phyloP scores from a whole-genome alignment of 1,140 invertebrate genomes.

The Drosophila rufa region DNA sequence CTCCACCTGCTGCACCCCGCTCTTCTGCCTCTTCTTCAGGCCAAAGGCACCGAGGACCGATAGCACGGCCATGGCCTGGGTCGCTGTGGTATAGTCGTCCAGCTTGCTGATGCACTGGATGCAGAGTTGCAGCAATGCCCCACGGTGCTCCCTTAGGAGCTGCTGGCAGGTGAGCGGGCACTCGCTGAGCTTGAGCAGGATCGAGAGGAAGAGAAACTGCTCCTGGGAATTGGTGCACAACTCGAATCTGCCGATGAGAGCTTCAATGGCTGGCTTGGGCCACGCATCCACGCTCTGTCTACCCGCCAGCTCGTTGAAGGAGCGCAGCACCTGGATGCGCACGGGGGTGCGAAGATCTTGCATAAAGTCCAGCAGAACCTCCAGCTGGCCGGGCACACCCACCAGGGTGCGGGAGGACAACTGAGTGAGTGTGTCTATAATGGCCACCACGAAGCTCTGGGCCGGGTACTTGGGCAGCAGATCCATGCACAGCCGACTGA shows the following conservation, averaged over 20 bases:
- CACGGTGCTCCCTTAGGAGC: slow-evolving; percentile 86
- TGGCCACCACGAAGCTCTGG: slow-evolving; percentile 94
- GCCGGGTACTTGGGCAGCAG: slow-evolving; percentile 95
- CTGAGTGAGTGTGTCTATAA: slow-evolving; percentile 94
- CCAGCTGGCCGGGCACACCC: slow-evolving; percentile 95
- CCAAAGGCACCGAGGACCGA: slow-evolving; percentile 89
- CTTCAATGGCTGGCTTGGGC: slow-evolving; percentile 89
- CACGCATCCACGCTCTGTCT: slow-evolving; percentile 92
- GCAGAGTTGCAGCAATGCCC: slow-evolving; percentile 86
- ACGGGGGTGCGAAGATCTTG: slow-evolving; percentile 89
- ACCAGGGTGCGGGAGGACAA: slow-evolving; percentile 95
- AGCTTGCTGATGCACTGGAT: slow-evolving; percentile 87
- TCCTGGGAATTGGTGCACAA: slow-evolving; percentile 74
- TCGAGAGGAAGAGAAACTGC: slow-evolving; percentile 79
- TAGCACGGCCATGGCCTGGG: slow-evolving; percentile 89
- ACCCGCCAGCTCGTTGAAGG: slow-evolving; percentile 91
- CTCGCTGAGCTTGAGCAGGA: slow-evolving; percentile 87
- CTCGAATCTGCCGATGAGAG: slow-evolving; percentile 86
- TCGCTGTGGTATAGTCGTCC: slow-evolving; percentile 88
- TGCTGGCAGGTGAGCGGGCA: slow-evolving; percentile 87
- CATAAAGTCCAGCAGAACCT: slow-evolving; percentile 86
- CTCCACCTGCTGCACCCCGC: slow-evolving; percentile 48
- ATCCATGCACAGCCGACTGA: slow-evolving; percentile 92
- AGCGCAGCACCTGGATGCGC: slow-evolving; percentile 90
- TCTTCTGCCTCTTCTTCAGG: slow-evolving; percentile 57